Evolutionary conservation across 2,797 vertebrate genomes (phyloP).

Genomic region (Pygocentrus nattereri): DNA sequence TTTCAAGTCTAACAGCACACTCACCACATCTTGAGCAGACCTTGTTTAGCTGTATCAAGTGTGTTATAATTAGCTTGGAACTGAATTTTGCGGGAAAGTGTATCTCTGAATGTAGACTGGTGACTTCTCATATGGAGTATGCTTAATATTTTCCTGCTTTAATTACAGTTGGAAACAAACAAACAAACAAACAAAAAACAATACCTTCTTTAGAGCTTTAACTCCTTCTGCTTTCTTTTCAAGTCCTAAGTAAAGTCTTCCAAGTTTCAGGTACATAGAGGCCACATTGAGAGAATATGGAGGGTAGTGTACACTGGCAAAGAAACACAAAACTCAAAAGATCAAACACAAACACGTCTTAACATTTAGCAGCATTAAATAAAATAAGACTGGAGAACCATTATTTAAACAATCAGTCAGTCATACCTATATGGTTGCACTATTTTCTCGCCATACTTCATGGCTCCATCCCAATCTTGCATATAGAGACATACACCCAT

Average conservation of each 20-base stretch:
- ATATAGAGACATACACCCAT: slow-evolving; percentile 98
- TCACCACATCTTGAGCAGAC: background rate
- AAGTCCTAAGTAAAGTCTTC: slow-evolving; percentile 90
- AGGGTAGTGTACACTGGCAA: slow-evolving; percentile 91
- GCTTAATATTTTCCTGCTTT: background rate
- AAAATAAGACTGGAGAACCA: no score
- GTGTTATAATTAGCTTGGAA: background rate
- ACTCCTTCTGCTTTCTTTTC: slow-evolving; percentile 86
- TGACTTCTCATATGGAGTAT: background rate
- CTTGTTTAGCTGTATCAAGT: background rate
- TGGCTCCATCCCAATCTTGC: slow-evolving; percentile 97
- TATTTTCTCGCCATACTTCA: slow-evolving; percentile 94
- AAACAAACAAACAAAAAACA: background rate
- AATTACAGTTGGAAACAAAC: background rate
- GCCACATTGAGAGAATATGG: slow-evolving; percentile 95
- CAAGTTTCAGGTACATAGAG: slow-evolving; percentile 97
- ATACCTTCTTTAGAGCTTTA: slow-evolving; percentile 91
- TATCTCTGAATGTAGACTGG: background rate
- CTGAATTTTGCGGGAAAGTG: background rate
- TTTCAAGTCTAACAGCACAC: background rate
- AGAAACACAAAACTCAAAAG: slow-evolving; percentile 1
- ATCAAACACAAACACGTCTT: background rate
- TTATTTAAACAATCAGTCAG: background rate
- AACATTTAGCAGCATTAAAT: no score
- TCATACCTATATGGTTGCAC: slow-evolving; percentile 92